Evolutionary conservation across 2,888 invertebrate species (phyloP), one percentile per base, ranked within the genome.

Genomic region (Acrobasis consociella): DNA sequence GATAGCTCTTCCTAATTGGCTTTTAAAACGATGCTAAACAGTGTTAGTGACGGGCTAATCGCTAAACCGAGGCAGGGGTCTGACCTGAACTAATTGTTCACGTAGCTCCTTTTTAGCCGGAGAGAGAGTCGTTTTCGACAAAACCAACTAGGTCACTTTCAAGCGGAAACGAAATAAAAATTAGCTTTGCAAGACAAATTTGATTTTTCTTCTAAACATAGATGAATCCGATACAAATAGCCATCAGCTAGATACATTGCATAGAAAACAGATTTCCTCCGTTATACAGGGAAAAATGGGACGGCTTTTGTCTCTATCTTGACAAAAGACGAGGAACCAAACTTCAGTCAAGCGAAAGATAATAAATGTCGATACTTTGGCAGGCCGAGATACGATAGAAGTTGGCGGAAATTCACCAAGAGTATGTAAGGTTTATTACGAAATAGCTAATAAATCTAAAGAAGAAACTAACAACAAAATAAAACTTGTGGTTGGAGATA

Each of bases 1-100:
- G 76, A 80, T 85, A 80, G 76, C 77, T 82, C 79, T 78, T 82
- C 81, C 82, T 89, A 89, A 90, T 91, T 87, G 86, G 84, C 83
- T 86, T 88, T 87, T 81, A 82, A 80, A 82, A 76, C 68, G 68
- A 65, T 66, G 67, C 73, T 73, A 73, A 74, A 74, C 71, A 70
- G 68, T 72, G 71, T 69, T 64, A 68, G 69, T 66, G 68, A 72
- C 69, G 69, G 64, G 55, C 49, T 65, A 63, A 69, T 67, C 67
- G 62, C 15, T 9, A 58, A 62, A 62, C 63, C 58, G 67, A 70
- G 68, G 72, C 62, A 65, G 64, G 64, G 49, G 67, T 64, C 66
- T 62, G 62, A 65, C 62, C 62, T 67, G 68, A 65, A 67, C 65
- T 46, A 37, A 61, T 55, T 55, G 55, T 31, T 15, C 61, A 39